Conservation (phyloP, 2,888 invertebrate genomes). For the Heliconius ismenius region DNA sequence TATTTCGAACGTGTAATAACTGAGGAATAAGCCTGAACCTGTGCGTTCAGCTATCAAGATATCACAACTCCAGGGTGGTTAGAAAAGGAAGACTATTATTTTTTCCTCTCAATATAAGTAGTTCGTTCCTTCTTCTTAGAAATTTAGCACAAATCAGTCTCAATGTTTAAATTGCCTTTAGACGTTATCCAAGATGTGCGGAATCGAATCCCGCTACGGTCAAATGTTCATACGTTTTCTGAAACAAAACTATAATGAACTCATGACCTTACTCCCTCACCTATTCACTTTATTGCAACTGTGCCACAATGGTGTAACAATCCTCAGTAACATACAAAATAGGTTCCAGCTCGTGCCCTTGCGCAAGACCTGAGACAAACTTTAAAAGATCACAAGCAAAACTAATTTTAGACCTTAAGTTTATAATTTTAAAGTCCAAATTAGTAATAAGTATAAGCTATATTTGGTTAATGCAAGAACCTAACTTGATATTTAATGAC, state of each 20-base stretch:
- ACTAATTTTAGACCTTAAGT: constrained; percentile 50
- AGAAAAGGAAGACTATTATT: too few species aligned
- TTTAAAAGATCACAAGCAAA: constrained; percentile 40
- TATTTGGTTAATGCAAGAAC: constrained; percentile 70
- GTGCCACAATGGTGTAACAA: constrained; percentile 28
- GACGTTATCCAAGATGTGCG: too few species aligned
- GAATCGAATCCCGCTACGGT: too few species aligned
- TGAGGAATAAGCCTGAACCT: too few species aligned
- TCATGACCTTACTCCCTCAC: not conserved
- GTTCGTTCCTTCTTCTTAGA: too few species aligned
- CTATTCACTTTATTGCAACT: not conserved
- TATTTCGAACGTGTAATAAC: too few species aligned
- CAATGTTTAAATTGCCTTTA: too few species aligned
- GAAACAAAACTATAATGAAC: not conserved
- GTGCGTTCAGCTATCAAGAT: too few species aligned
- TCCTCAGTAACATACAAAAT: constrained; percentile 34
- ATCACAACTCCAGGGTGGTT: too few species aligned
- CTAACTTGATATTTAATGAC: constrained; percentile 76
- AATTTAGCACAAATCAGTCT: too few species aligned
- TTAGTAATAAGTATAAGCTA: constrained; percentile 52
- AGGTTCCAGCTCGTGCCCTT: constrained; percentile 58
- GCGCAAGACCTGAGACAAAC: constrained; percentile 59
- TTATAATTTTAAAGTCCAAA: constrained; percentile 47
- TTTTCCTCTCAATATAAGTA: too few species aligned
- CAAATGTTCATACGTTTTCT: not conserved